phyloP scores from a whole-genome alignment of 1,140 invertebrate species.

The Panagrolaimus sp. region DNA sequence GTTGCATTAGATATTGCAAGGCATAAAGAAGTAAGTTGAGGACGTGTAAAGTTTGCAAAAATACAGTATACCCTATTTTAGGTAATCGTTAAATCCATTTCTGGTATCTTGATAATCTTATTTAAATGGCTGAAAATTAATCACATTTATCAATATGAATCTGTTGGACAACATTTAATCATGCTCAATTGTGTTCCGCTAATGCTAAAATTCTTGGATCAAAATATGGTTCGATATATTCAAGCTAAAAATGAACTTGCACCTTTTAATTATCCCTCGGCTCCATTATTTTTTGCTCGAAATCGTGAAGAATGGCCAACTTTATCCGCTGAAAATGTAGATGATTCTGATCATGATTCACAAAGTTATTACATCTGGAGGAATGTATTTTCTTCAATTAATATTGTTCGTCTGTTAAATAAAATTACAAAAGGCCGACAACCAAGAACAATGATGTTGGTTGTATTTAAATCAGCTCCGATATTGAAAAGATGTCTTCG shows the following conservation, averaged over 20 bases:
- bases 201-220: constrained; percentile 97
- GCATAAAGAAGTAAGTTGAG: constrained; percentile 82
- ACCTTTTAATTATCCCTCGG: constrained; percentile 51
- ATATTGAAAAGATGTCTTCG: constrained; percentile 93
- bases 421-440: constrained; percentile 99
- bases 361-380: constrained; percentile 77
- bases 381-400: constrained; percentile 96
- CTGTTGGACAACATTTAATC: constrained; percentile 95
- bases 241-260: constrained; percentile 79
- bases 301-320: constrained; percentile 79
- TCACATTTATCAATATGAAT: constrained; percentile 95
- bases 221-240: constrained; percentile 91
- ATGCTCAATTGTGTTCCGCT: constrained; percentile 99
- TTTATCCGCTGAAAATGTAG: constrained; percentile 81
- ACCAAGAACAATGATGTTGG: constrained; percentile 98
- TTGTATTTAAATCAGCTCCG: constrained; percentile 97
- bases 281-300: constrained; percentile 45
- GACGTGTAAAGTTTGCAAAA: constrained; percentile 75
- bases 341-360: constrained; percentile 43
- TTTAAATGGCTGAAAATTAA: constrained; percentile 99
- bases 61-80: constrained; percentile 63
- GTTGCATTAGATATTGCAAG: constrained; percentile 92
- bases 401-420: constrained; percentile 89
- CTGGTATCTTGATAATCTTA: constrained; percentile 82
- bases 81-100: constrained; percentile 95